Evolutionary conservation across 2,113 vertebrate species (phyloP), one percentile per base, ranked within the genome.

Genomic region (Baryphthengus martii): DNA sequence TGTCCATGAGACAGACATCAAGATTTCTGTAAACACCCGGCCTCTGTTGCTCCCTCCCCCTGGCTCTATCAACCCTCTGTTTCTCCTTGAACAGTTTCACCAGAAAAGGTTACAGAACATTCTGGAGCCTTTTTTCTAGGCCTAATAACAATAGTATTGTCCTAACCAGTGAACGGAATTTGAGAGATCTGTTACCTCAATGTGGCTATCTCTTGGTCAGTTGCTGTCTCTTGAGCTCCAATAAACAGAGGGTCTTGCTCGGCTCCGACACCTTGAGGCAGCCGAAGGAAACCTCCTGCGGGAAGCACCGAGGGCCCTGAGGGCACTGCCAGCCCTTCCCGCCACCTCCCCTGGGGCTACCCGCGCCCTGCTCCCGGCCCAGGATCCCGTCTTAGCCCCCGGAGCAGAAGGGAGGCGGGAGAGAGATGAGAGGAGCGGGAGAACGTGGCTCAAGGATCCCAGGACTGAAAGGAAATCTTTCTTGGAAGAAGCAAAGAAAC

Each of bases 281-380:
- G 29, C 17, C 13, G 42, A 74, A 86, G 20, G 53, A 65, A 68
- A 59, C 20, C 19, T 79, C 11, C 8, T 35, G 31, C 5, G 44
- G 52, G 58, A 61, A 71, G 21, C 39, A 40, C 1, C 5, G 17
- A 14, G 1, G 25, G 17, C 13, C n/a, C 45, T 65, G 17, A 45
- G 33, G 31, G 28, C 25, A 58, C 13, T 23, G 42, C 4, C 10
- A 63, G 39, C 6, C 42, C 18, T 35, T 53, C 7, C 5, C 11
- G 10, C 2, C 35, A n/a, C 4, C 6, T 11, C 37, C 33, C 11
- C 5, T 11, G 3, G 8, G 23, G 7, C 3, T 62, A 12, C 26
- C 35, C 31, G 6, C 3, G 5, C 15, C 14, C 45, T 49, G 21
- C 8, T 14, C 26, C 13, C 0, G 1, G 25, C 19, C 37, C 23